These are phyloP conservation scores for Apogon hyalosoma DNA, from an alignment of 2,797 vertebrate genomes.

Conservation along the genomic window DNA sequence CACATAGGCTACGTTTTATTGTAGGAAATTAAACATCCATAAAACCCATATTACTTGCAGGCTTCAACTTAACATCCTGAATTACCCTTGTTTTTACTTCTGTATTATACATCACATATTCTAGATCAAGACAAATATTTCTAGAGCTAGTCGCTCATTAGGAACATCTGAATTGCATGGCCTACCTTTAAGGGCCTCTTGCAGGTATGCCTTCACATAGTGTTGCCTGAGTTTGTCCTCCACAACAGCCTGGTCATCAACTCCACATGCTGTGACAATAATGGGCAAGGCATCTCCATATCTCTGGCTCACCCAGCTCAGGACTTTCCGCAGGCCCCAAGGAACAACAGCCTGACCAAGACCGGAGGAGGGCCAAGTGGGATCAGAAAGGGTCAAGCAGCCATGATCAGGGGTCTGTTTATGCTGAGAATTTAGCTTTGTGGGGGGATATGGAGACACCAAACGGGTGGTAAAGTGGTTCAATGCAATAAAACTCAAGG, in stretches of 20 bases:
- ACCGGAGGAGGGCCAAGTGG: constrained; percentile 87
- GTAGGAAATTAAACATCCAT: constrained; percentile 44
- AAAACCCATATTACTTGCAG: constrained; percentile 40
- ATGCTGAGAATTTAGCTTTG: constrained; percentile 22
- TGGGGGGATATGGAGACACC: constrained; percentile 79
- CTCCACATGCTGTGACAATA: constrained; percentile 90
- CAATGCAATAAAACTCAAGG: constrained; percentile 91
- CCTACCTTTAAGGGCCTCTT: constrained; percentile 93
- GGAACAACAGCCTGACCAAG: constrained; percentile 88
- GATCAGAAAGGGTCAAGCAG: constrained; percentile 86
- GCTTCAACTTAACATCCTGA: constrained; percentile 18
- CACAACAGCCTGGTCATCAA: constrained; percentile 88
- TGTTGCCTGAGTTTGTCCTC: constrained; percentile 89
- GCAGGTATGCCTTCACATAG: constrained; percentile 89
- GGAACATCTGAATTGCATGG: constrained; percentile 2
- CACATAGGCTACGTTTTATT: constrained; percentile 57
- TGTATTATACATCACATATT: neutral
- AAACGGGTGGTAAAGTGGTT: constrained; percentile 97
- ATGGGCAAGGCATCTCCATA: constrained; percentile 86
- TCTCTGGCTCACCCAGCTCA: constrained; percentile 88
- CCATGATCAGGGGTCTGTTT: constrained; percentile 76
- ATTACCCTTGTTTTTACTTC: constrained; percentile 10
- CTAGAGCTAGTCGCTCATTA: neutral
- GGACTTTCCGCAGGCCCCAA: constrained; percentile 88
- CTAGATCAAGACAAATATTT: neutral